Base-by-base conservation (phyloP, 2,797 vertebrate genomes). In the Liasis olivaceus region DNA sequence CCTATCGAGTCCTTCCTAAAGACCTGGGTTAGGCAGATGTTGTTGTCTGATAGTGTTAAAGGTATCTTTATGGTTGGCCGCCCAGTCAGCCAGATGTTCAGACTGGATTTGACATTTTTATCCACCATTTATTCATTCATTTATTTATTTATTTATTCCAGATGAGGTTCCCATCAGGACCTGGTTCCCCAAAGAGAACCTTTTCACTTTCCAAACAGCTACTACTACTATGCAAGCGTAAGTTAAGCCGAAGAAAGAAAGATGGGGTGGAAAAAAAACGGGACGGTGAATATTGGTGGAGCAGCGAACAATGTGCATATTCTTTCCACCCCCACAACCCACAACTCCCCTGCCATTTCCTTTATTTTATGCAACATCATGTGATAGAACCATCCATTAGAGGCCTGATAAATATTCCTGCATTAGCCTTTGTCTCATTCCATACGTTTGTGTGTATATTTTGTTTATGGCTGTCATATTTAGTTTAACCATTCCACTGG, bases 151-250 rank as follows among this genome's bases (percentile, higher is more conserved):
- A 6, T 94, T 94, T 96, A 93, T 96, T 97, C 89, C 97, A 99
- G 99, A 99, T 60, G 98, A 99, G 26, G 97, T 97, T 51, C 98
- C 98, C 72, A 96, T 98, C 88, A 98, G 98, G 95, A 99, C 98
- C 96, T 99, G 99, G 99, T 99, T 99, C 96, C 99, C 99, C 91
- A 99, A 99, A 96, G 99, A 99, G 96, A 99, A 98, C 95, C 98
- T 99, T 97, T 99, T 99, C 97, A 99, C 98, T 97, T 99, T 99
- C 97, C 99, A 99, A 96, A 99, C 99, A 24, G 99, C 99, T 90
- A 99, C 98, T 95, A 99, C 99, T 97, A 99, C 99, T 98, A 99
- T 99, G 99, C 99, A 99, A 98, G 99, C 99, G 99, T 99, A 97
- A 99, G 99, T 99, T 96, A 87, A 93, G 72, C 9, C 20, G 4